Evolutionary conservation across 92 coral and sea anemone genomes (phyloP).

Genomic region (Meandrina meandrites): DNA sequence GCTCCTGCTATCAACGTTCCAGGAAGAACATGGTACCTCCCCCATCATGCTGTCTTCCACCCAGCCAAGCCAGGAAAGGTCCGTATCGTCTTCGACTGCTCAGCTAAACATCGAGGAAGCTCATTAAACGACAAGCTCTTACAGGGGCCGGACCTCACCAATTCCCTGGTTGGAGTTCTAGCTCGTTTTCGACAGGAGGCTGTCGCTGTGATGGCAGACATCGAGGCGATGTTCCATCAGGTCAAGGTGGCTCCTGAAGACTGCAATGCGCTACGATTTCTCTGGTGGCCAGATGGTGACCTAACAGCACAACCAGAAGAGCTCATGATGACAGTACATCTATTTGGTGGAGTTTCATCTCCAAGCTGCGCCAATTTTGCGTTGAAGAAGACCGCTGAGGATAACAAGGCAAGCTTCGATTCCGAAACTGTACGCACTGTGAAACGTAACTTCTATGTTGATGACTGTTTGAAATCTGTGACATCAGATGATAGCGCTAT

Average conservation of each 20-base stretch:
- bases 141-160: conserved; percentile 71
- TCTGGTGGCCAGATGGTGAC: conserved; percentile 48
- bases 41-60: conserved; percentile 47
- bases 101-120: conserved; percentile 42
- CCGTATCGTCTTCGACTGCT: conserved; percentile 52
- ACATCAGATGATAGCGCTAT: background rate
- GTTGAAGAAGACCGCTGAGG: conserved; percentile 45
- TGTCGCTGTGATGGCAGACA: conserved; percentile 51
- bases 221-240: conserved; percentile 58
- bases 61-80: conserved; percentile 62
- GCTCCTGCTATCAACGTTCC: background rate
- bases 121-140: conserved; percentile 55
- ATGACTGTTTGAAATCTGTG: background rate
- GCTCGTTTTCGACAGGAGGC: conserved; percentile 57
- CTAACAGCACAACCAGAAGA: conserved; percentile 25
- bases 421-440: background rate
- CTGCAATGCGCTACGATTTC: conserved; percentile 47
- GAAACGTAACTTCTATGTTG: conserved; percentile 7
- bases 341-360: conserved; percentile 53
- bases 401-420: conserved; percentile 12
- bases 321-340: conserved; percentile 49
- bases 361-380: conserved; percentile 64
- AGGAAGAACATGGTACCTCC: conserved; percentile 51
- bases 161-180: conserved; percentile 53
- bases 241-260: conserved; percentile 35